These are phyloP conservation scores for Tiliacea aurago DNA, from an alignment of 2,888 invertebrate species.

Conservation along the genomic window DNA sequence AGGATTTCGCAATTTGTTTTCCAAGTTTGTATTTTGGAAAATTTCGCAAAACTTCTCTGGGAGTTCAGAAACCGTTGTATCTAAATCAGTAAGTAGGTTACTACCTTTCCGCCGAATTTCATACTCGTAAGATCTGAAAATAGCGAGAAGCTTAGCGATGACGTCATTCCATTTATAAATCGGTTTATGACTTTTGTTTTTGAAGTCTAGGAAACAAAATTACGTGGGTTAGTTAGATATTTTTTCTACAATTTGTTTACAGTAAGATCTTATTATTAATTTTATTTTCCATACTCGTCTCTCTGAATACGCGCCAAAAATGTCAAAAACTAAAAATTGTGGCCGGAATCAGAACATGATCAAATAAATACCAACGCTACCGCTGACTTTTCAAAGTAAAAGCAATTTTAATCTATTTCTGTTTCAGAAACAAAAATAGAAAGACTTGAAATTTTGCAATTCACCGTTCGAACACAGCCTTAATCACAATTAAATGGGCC, in stretches of 20 bases:
- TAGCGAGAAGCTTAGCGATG: constrained; percentile 25
- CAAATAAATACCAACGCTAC: not conserved
- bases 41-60: constrained; percentile 24
- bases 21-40: constrained; percentile 40
- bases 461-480: constrained; percentile 39
- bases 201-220: not conserved
- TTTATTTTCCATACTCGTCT: not conserved
- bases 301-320: not conserved
- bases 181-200: not conserved
- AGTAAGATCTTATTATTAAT: not conserved
- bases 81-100: constrained; percentile 51
- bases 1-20: constrained; percentile 37
- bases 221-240: not conserved
- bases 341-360: not conserved
- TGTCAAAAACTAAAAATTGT: not conserved
- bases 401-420: not conserved
- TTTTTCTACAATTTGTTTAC: not conserved
- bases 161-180: constrained; percentile 26
- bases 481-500: constrained; percentile 63
- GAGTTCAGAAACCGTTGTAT: constrained; percentile 16
- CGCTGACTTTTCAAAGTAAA: constrained; percentile 1
- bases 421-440: constrained; percentile 32
- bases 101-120: constrained; percentile 28
- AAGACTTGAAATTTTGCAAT: constrained; percentile 47
- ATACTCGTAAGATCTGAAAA: constrained; percentile 37